Percentiles rank a stretch among this genome's conserved stretches.
Evolutionary conservation across 2,797 vertebrate species (phyloP).

Genomic region (Fratercula arctica): DNA sequence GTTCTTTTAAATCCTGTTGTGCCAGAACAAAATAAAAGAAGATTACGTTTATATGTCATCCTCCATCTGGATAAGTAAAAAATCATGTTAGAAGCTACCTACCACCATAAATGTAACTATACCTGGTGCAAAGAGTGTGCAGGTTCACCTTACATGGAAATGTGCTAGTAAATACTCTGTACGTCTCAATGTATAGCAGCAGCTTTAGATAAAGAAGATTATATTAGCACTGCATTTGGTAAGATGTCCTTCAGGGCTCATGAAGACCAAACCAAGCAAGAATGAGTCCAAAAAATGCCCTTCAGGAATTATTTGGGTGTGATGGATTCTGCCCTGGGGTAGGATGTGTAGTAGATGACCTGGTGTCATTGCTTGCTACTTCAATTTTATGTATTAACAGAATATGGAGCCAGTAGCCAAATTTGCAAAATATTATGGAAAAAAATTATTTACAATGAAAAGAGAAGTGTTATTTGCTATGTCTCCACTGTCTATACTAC

Average conservation of each 20-base stretch:
- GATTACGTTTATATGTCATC: constrained; percentile 31
- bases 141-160: neutral
- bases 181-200: neutral
- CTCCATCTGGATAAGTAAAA: constrained; percentile 11
- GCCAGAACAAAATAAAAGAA: constrained; percentile 16
- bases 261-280: neutral
- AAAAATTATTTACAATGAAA: neutral
- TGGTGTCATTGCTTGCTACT: neutral
- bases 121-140: constrained; percentile 7
- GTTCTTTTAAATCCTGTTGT: constrained; percentile 16
- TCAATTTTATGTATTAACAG: neutral
- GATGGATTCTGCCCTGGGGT: neutral
- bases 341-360: accelerated
- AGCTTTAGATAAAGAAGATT: neutral
- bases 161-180: neutral
- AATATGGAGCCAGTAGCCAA: accelerated
- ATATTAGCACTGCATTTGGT: neutral
- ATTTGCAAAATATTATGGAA: neutral
- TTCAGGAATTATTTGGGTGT: neutral
- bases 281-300: neutral
- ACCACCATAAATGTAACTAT: constrained; percentile 1
- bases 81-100: neutral
- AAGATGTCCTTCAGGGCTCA: neutral
- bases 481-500: accelerated
- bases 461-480: neutral